Evolutionary conservation across 2,888 invertebrate species (phyloP), one percentile per base, ranked within the genome.

Genomic region (Xestia xanthographa): DNA sequence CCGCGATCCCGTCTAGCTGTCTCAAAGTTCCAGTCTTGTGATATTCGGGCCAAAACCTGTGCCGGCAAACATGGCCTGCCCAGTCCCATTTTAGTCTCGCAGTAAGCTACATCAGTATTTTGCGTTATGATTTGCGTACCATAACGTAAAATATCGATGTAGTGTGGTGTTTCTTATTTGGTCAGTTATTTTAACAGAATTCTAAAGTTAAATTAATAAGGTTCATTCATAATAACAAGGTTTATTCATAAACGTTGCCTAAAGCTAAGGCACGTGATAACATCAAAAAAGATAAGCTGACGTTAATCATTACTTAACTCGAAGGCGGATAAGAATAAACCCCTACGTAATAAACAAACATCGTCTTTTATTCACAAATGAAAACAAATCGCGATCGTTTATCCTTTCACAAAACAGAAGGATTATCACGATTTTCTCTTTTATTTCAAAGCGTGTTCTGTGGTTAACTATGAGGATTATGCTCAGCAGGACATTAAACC

Each of bases 401-500:
- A 45, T 14, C 14, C 8, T 26, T 34, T 48, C 41, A 1, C 41
- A 50, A 14, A 43, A 14, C 20, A 38, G 17, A 43, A 17, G 14
- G 43, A 80, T 62, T 73, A 73, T 3, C 14, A n/a, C 11, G 12
- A 41, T 58, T 26, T 41, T 34, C 6, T 80, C 34, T 29, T 60
- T 60, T 60, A 22, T 60, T 60, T 62, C 38, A 62, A 38, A 5
- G 41, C 12, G 9, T 43, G 6, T 14, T 20, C n/a, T 76, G 65
- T 29, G 43, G 48, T 75, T 75, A 50, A 58, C 65, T 77, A 58
- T 26, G 26, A 29, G 34, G 34, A 56, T 43, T 56, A 65, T 22
- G 12, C 12, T 48, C 17, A 56, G 34, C 17, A 65, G 12, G 0
- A 38, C 5, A 20, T 68, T 26, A n/a, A 38, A 29, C 17, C 20